A percentile compares a stretch with the other conserved stretches of the same genome.
Conservation (phyloP, 2,113 vertebrate species). For the Myrmecobius fasciatus region DNA sequence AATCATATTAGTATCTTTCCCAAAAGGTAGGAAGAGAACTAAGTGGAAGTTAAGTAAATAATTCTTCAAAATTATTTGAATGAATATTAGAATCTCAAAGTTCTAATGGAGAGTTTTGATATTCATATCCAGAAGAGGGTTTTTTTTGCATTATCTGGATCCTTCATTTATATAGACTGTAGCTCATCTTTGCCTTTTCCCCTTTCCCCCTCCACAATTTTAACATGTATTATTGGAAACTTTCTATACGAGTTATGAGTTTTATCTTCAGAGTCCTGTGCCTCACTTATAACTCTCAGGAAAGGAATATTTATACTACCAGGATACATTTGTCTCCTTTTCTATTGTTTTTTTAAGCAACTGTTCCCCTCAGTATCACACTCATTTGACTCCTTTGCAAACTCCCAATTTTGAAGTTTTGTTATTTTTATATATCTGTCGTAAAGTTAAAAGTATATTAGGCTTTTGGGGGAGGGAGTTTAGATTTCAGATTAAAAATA, state of each 20-base stretch:
- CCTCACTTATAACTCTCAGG: not conserved
- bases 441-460: constrained; percentile 55
- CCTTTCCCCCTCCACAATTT: constrained; percentile 3
- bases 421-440: constrained; percentile 33
- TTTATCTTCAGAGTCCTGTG: not conserved
- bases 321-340: not conserved
- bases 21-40: not conserved
- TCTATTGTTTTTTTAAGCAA: constrained; percentile 6
- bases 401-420: not conserved
- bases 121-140: not conserved
- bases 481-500: constrained; percentile 45
- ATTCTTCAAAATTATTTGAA: no score
- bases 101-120: not conserved
- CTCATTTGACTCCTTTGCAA: constrained; percentile 32
- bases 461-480: constrained; percentile 18
- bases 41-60: not conserved
- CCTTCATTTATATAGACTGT: not conserved
- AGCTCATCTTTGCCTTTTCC: not conserved
- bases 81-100: no score
- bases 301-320: not conserved
- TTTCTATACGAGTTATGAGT: not conserved
- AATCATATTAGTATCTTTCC: not conserved
- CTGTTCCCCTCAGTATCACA: constrained; percentile 28
- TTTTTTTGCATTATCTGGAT: not conserved
- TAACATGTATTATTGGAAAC: not conserved